A percentile compares a stretch with the other conserved stretches of the same genome.
These are phyloP conservation scores for Somateria mollissima DNA, from an alignment of 2,797 vertebrate genomes.

Conservation along the genomic window DNA sequence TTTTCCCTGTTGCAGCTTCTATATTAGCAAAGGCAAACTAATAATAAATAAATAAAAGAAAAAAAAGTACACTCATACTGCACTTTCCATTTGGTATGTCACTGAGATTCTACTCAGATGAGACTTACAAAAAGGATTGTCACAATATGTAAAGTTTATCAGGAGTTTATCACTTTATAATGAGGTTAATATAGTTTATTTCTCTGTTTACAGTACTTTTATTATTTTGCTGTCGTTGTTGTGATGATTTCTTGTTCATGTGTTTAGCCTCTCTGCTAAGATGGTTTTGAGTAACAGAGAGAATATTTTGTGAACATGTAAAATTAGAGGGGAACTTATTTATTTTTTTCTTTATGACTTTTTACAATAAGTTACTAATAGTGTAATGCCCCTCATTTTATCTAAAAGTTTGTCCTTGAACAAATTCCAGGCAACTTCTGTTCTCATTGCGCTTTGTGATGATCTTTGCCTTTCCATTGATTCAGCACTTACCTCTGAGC, in stretches of 20 bases:
- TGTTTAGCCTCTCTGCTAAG: background rate
- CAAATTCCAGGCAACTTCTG: background rate
- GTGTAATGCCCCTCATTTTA: background rate
- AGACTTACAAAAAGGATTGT: background rate
- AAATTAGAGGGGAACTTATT: background rate
- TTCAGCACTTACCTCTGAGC: slow-evolving; percentile 57
- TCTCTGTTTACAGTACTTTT: background rate
- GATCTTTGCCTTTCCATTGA: slow-evolving; percentile 66
- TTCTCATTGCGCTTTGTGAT: slow-evolving; percentile 31
- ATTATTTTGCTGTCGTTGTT: background rate
- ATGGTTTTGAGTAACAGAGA: background rate
- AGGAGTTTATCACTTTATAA: background rate
- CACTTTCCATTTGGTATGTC: background rate
- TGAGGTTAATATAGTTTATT: background rate
- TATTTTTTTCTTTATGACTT: background rate
- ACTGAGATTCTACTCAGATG: background rate
- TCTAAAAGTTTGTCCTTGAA: slow-evolving; percentile 53
- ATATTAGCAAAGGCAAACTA: background rate
- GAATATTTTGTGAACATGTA: background rate
- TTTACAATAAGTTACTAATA: background rate
- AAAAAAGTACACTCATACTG: background rate
- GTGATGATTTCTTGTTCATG: background rate
- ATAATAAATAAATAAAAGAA: background rate
- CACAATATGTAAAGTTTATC: background rate
- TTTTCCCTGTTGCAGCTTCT: background rate